phyloP scores from a whole-genome alignment of 2,888 invertebrate genomes.

The Incurvaria masculella region DNA sequence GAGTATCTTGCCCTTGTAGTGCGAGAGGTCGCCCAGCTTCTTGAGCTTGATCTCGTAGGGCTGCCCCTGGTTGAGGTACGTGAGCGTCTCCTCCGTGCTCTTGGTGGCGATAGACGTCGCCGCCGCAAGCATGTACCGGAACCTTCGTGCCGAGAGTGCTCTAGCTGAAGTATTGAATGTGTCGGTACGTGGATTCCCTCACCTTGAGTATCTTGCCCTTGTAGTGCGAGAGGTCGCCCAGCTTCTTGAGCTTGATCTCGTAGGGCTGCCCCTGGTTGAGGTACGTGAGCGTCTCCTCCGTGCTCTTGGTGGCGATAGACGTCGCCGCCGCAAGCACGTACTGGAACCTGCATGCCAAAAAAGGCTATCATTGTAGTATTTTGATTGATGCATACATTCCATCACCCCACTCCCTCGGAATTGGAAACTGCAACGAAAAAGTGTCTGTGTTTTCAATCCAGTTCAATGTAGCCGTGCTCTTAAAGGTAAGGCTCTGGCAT shows the following conservation, averaged over 20 bases:
- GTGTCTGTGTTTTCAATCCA: too few relatives aligned
- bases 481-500: too few relatives aligned
- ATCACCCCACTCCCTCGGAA: too few relatives aligned
- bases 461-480: too few relatives aligned
- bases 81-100: conserved; percentile 91
- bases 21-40: conserved; percentile 86
- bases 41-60: conserved; percentile 96
- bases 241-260: conserved; percentile 92
- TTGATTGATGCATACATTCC: too few relatives aligned
- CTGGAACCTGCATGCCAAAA: conserved; percentile 66
- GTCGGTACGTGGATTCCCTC: background rate
- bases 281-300: conserved; percentile 94
- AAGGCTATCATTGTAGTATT: too few relatives aligned
- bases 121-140: conserved; percentile 93
- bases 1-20: conserved; percentile 78
- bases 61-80: conserved; percentile 96
- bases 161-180: too few relatives aligned
- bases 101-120: conserved; percentile 98
- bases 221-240: conserved; percentile 84
- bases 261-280: conserved; percentile 97
- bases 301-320: conserved; percentile 93
- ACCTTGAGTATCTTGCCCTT: conserved; percentile 73
- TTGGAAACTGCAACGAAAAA: too few relatives aligned
- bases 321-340: conserved; percentile 96
- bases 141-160: conserved; percentile 45